phyloP scores from a whole-genome alignment of 2,797 vertebrate species.

The Sphenodon punctatus region DNA sequence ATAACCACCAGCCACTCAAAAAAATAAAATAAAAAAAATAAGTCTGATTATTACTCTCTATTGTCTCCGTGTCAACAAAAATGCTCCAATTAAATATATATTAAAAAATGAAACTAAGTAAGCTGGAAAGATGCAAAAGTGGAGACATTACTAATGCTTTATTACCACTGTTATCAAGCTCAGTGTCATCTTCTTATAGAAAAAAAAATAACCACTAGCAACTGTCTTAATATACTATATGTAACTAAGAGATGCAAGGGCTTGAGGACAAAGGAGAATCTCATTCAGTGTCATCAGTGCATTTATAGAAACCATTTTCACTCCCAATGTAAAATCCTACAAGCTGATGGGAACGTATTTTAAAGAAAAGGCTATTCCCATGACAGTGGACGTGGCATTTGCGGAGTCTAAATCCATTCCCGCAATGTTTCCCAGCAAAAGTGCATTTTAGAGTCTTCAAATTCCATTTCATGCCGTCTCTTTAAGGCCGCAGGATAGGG shows the following conservation, averaged over 20 bases:
- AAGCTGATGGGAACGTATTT: not conserved
- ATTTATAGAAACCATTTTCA: constrained; percentile 32
- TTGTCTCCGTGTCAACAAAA: constrained; percentile 10
- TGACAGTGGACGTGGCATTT: not conserved
- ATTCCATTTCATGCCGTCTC: constrained; percentile 40
- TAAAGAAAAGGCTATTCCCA: not conserved
- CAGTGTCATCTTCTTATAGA: not conserved
- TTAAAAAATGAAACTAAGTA: not conserved
- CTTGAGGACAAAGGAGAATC: constrained; percentile 44
- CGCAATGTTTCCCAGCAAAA: constrained; percentile 4
- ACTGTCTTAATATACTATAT: constrained; percentile 42
- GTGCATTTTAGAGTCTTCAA: constrained; percentile 10
- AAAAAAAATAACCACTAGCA: constrained; percentile 29
- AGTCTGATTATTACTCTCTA: not conserved
- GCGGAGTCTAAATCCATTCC: not conserved
- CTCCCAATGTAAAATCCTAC: not conserved
- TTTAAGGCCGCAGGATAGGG: constrained; percentile 37
- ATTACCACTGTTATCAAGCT: not conserved
- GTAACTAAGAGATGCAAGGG: constrained; percentile 17
- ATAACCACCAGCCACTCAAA: constrained; percentile 2
- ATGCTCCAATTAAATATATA: not conserved
- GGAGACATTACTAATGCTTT: not conserved
- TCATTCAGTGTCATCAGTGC: constrained; percentile 34
- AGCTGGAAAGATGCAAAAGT: not conserved
- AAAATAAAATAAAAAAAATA: no score